Evolutionary conservation across 2,797 vertebrate genomes (phyloP).

Genomic region (Parauchenoglanis punctatus): DNA sequence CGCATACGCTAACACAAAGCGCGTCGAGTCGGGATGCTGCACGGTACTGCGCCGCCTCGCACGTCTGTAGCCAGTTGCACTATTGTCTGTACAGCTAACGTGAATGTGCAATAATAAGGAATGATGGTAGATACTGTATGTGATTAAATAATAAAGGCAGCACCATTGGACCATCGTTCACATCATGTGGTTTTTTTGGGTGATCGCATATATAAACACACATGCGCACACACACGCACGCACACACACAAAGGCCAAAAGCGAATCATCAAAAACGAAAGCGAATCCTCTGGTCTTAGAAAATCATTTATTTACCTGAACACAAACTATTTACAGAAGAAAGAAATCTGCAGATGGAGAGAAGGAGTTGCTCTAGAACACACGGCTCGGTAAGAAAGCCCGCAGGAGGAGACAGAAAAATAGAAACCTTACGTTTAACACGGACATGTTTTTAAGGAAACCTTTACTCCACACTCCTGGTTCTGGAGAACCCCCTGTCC

Average conservation of each 20-base stretch:
- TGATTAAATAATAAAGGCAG: constrained; percentile 74
- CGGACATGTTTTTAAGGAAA: background rate
- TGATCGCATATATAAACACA: background rate
- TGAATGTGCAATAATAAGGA: constrained; percentile 81
- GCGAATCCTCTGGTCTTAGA: background rate
- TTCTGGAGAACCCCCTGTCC: background rate
- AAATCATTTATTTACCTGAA: constrained; percentile 18
- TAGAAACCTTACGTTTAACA: background rate
- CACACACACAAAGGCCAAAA: background rate
- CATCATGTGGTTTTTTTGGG: background rate
- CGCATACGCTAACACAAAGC: constrained; percentile 40
- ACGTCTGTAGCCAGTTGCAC: constrained; percentile 79
- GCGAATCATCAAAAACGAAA: background rate
- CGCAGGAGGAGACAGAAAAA: background rate
- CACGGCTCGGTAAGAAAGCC: background rate
- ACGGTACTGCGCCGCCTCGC: constrained; percentile 77
- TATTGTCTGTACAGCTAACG: constrained; percentile 81
- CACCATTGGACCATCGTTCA: constrained; percentile 67
- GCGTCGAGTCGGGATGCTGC: constrained; percentile 58
- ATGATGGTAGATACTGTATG: constrained; percentile 80
- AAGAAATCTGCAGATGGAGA: background rate
- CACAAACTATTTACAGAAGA: constrained; percentile 29
- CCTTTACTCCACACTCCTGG: background rate
- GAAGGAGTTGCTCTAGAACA: background rate
- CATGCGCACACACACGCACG: background rate